Evolutionary conservation across 2,113 vertebrate genomes (phyloP), one percentile per base, ranked within the genome.

Genomic region (Panurus biarmicus): DNA sequence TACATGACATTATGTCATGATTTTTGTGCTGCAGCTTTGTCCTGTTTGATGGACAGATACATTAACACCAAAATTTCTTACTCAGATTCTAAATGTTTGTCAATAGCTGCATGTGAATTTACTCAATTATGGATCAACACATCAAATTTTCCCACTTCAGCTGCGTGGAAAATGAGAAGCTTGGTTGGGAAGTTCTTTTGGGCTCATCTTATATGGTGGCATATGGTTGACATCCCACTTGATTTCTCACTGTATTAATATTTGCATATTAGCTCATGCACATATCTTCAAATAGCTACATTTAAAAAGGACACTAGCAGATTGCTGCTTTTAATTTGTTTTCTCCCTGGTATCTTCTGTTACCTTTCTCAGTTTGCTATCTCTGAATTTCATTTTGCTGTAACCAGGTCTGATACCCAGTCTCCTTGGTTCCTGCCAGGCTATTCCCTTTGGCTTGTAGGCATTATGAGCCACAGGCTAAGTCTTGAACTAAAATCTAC

Each of bases 151-250:
- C 33, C 38, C 26, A 29, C 64, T 71, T 82, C 53, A 90, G 61
- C 44, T 71, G 18, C 72, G 66, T 54, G 48, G 61, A 57, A 85
- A 82, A 82, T 58, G 20, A 88, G 70, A 92, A 75, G 51, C 16
- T 71, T 75, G 44, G 26, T 66, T 82, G 48, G 35, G 38, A 75
- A 81, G 36, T 87, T 85, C 35, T 92, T 79, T 42, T 77, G 44
- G 48, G 62, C 25, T 90, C 13, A 29, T 94, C 38, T 78, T 45
- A 38, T 62, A 42, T 2, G 5, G 38, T 74, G 70, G n/a, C 86
- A 74, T 90, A 74, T 87, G 75, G 66, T 31, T 95, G 75, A 78
- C 66, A 75, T 88, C 83, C 86, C 66, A 85, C 75, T 92, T 90
- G 36, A 53, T 85, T 94, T 81, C 75, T 74, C 25, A 62, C 66